Base-by-base conservation (phyloP, 1,140 invertebrate genomes). In the Apis cerana region DNA sequence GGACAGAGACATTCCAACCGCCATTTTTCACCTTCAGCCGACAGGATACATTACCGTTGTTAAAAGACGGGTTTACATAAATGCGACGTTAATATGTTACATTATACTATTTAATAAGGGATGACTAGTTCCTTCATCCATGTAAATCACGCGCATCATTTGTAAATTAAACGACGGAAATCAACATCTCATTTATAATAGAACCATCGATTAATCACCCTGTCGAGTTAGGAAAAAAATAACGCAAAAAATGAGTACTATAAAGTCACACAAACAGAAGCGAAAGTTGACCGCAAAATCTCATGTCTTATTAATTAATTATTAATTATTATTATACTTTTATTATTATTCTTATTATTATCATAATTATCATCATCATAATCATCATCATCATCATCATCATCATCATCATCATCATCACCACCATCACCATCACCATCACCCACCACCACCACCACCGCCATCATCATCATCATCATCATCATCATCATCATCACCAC, bases 71-170 rank as follows among this genome's bases (percentile, higher is more conserved):
- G 88, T 86, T 43, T 75, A 84, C 85, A 85, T 82, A 82, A 85
- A 88, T 86, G 70, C 62, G 74, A 81, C 81, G 58, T 77, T 80
- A 62, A 85, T 58, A 75, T 48, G 86, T 76, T 86, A 17, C 67
- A 74, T 56, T 86, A 43, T 43, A 75, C 86, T 85, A 77, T 86
- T 85, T 81, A 75, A 65, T 84, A 84, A 89, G 75, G 72, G 74
- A 70, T 75, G 75, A 84, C 64, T 92, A 94, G 91, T 94, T 93
- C 93, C 92, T 94, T 94, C 91, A 91, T 92, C 88, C 88, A 87
- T 93, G 91, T 93, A 92, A 92, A 93, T 93, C 91, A 84, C 92
- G 90, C 92, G 91, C 92, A 89, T 90, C 92, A 92, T 91, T 81
- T 92, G 91, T 93, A 92, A 93, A 93, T 92, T 92, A 89, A 89